These are phyloP conservation scores for Danaus melanippus DNA, from an alignment of 1,140 invertebrate species.

Conservation along the genomic window DNA sequence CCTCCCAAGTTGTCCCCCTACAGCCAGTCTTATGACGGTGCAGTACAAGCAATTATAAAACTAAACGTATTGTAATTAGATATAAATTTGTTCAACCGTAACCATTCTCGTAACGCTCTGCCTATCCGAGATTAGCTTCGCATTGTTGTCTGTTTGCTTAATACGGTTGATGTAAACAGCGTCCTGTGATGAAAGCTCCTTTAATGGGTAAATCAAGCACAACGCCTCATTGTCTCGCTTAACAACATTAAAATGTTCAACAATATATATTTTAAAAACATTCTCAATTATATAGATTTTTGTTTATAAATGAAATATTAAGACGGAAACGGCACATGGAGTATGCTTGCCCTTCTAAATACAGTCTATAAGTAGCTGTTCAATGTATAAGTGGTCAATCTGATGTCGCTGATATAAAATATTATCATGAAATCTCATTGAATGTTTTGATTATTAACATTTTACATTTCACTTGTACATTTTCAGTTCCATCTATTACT, in stretches of 20 bases:
- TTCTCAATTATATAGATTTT: constrained; percentile 4
- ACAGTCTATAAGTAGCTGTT: too few species aligned
- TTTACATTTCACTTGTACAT: too few species aligned
- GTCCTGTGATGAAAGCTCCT: constrained; percentile 2
- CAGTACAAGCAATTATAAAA: constrained; percentile 12
- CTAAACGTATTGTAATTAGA: constrained; percentile 11
- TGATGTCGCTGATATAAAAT: too few species aligned
- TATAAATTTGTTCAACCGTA: constrained; percentile 6
- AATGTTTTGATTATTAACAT: too few species aligned
- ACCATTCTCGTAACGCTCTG: constrained; percentile 8
- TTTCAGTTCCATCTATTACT: too few species aligned
- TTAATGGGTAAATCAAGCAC: constrained; percentile 7
- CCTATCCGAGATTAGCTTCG: constrained; percentile 13
- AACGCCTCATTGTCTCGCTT: not conserved
- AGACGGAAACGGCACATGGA: too few species aligned
- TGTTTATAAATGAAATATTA: not conserved
- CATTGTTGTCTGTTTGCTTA: constrained; percentile 21
- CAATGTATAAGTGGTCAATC: too few species aligned
- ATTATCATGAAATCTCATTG: too few species aligned
- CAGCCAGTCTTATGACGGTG: constrained; percentile 13
- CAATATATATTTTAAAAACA: not conserved
- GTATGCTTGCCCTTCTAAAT: too few species aligned
- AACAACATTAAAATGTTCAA: too few species aligned
- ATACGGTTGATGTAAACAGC: constrained; percentile 14
- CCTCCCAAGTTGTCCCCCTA: constrained; percentile 20